Percentiles rank a stretch among this genome's conserved stretches.
These are phyloP conservation scores for Pseudolaguvia tuberculata DNA, from an alignment of 2,113 vertebrate species.

Conservation along the genomic window DNA sequence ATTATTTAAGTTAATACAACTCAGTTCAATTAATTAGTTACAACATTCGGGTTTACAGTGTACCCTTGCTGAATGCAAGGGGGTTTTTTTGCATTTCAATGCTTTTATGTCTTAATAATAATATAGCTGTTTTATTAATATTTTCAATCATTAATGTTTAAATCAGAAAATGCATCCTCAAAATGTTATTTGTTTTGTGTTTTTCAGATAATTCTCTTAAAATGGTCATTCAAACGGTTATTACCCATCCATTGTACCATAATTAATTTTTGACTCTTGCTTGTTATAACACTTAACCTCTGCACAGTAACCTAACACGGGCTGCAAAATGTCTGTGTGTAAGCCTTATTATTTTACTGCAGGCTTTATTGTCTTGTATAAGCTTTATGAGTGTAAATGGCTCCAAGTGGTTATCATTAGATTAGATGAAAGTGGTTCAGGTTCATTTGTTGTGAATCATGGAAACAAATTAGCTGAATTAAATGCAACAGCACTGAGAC, in stretches of 20 bases:
- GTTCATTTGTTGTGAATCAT: slow-evolving; percentile 55
- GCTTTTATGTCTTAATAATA: no score
- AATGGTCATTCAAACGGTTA: no score
- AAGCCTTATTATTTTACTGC: background rate
- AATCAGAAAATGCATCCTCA: no score
- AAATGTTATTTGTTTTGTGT: no score
- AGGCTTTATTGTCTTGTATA: slow-evolving; percentile 5
- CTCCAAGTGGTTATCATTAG: slow-evolving; percentile 46
- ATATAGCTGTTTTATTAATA: no score
- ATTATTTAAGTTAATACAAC: no score
- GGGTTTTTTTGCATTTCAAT: no score
- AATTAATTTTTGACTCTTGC: background rate
- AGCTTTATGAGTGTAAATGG: slow-evolving; percentile 23
- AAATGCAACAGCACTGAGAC: slow-evolving; percentile 36
- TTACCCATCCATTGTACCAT: background rate
- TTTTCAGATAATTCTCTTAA: no score
- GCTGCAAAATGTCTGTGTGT: slow-evolving; percentile 9
- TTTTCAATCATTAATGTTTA: no score
- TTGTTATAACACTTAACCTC: slow-evolving; percentile 3
- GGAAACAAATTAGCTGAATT: slow-evolving; percentile 56
- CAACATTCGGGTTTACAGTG: no score
- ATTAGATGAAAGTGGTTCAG: slow-evolving; percentile 51
- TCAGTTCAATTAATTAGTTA: no score
- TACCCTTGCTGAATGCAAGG: no score
- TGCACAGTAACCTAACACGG: background rate